These are phyloP conservation scores for Nicator chloris DNA, from an alignment of 2,113 vertebrate genomes.

Conservation along the genomic window DNA sequence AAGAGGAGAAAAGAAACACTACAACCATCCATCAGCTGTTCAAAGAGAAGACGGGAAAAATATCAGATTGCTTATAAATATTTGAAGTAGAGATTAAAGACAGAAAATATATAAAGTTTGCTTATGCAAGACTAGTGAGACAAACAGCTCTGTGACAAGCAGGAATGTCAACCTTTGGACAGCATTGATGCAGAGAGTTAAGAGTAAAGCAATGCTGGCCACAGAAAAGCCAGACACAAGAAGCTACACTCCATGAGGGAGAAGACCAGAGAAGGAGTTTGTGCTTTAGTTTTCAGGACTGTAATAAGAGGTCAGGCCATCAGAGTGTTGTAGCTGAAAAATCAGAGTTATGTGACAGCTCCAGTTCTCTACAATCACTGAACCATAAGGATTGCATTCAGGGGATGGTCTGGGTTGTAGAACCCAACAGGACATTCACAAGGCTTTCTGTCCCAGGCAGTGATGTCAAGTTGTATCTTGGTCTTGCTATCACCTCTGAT, in stretches of 20 bases:
- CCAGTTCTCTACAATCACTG: neutral
- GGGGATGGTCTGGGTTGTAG: rapidly evolving
- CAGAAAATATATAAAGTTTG: neutral
- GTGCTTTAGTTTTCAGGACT: neutral
- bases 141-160: neutral
- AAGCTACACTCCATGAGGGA: neutral
- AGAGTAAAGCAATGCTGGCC: neutral
- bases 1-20: neutral
- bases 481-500: neutral
- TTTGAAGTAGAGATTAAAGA: neutral
- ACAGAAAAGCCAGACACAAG: neutral
- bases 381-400: neutral
- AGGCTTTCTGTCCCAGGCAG: neutral
- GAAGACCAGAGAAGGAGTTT: neutral
- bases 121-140: neutral
- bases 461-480: neutral
- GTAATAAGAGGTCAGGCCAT: neutral
- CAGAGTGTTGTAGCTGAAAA: neutral
- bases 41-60: neutral
- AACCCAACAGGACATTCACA: neutral
- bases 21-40: neutral
- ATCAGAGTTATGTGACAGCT: neutral
- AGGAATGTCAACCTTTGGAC: neutral
- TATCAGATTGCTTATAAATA: neutral
- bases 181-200: neutral